Percentiles rank a stretch among this genome's conserved stretches.
Evolutionary conservation across 2,113 vertebrate genomes (phyloP).

Genomic region (Sminthopsis crassicaudata): DNA sequence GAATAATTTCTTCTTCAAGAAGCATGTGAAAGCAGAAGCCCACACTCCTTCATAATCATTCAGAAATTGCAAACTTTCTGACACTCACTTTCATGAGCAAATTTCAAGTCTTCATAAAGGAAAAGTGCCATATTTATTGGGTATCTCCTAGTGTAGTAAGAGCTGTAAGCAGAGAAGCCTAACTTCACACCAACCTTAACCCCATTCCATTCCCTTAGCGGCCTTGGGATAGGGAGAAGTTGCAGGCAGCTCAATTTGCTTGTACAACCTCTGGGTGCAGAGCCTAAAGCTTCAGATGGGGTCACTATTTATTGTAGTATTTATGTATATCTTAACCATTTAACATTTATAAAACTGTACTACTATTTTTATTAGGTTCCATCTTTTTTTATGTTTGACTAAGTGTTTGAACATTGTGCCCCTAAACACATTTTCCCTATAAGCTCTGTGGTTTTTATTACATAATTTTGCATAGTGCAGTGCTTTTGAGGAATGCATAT

Average conservation of each 20-base stretch:
- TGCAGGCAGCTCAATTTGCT: neutral
- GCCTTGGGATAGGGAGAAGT: neutral
- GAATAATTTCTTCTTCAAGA: neutral
- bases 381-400: neutral
- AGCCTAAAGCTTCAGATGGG: neutral
- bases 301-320: neutral
- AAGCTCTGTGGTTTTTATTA: neutral
- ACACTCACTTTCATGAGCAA: neutral
- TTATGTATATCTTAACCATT: neutral
- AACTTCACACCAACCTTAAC: neutral
- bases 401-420: neutral
- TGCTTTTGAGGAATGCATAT: neutral
- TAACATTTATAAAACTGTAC: neutral
- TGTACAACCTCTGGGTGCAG: neutral
- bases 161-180: neutral
- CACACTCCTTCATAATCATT: neutral
- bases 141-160: neutral
- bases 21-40: neutral
- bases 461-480: neutral
- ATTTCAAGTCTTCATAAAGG: neutral
- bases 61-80: neutral
- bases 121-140: neutral
- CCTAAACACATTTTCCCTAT: neutral
- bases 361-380: neutral
- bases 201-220: neutral